Evolutionary conservation across 2,113 vertebrate genomes (phyloP).

Genomic region (Sylvietta virens): DNA sequence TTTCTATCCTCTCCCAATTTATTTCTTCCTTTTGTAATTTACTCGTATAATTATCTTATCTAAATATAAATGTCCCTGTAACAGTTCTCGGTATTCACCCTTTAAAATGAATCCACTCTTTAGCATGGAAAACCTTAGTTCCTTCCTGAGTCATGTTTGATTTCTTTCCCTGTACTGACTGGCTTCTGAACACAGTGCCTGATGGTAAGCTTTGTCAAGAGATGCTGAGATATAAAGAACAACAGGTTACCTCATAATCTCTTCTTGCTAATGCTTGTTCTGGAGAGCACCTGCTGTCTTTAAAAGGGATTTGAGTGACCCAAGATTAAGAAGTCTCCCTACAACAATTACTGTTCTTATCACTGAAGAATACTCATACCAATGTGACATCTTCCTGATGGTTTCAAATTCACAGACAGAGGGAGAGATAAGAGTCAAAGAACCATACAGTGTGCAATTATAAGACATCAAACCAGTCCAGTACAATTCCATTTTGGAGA

Average conservation of each 20-base stretch:
- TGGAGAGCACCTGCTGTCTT: constrained; percentile 58
- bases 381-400: constrained; percentile 62
- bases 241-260: constrained; percentile 57
- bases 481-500: constrained; percentile 42
- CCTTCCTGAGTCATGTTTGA: not conserved
- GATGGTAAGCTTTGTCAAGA: not conserved
- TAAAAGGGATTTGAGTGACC: constrained; percentile 63
- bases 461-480: constrained; percentile 41
- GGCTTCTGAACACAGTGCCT: not conserved
- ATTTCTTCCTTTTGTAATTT: not conserved
- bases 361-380: constrained; percentile 62
- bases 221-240: constrained; percentile 22
- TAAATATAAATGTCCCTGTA: not conserved
- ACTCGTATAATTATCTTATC: not conserved
- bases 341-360: constrained; percentile 64
- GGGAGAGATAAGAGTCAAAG: constrained; percentile 54
- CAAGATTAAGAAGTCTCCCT: constrained; percentile 51
- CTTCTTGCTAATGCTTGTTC: constrained; percentile 32
- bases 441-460: constrained; percentile 26
- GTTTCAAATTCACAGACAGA: constrained; percentile 63
- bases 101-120: not conserved
- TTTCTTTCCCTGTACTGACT: not conserved
- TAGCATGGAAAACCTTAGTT: not conserved
- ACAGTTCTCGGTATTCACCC: not conserved
- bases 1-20: not conserved